Conservation (phyloP, 2,888 invertebrate species). For the Lasioglossum pauxillum region DNA sequence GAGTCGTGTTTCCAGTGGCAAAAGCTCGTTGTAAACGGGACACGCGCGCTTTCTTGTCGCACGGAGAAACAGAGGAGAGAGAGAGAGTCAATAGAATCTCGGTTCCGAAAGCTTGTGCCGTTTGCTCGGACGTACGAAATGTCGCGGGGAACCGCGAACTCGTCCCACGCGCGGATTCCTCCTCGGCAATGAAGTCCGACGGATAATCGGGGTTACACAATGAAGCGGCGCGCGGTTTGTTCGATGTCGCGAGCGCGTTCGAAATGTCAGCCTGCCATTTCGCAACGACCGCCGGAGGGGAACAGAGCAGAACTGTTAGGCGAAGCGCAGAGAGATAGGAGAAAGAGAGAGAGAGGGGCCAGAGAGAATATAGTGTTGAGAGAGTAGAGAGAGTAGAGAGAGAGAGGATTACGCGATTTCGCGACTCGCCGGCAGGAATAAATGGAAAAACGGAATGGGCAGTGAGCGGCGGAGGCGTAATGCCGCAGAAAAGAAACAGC, state of each 20-base stretch:
- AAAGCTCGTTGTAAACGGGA: constrained; percentile 9
- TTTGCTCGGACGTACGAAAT: not conserved
- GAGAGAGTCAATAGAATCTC: not conserved
- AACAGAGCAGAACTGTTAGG: not conserved
- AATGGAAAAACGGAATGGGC: constrained; percentile 37
- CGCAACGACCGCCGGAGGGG: constrained; percentile 25
- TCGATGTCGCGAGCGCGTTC: constrained; percentile 33
- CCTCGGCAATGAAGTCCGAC: not conserved
- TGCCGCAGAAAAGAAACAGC: constrained; percentile 44
- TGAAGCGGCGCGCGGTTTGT: constrained; percentile 7
- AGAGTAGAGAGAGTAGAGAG: not conserved
- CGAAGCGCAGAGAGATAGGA: not conserved
- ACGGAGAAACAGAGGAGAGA: not conserved
- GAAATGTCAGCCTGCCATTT: constrained; percentile 57
- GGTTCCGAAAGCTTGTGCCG: not conserved
- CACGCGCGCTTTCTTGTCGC: not conserved
- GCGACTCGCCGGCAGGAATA: constrained; percentile 30
- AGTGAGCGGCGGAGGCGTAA: constrained; percentile 14
- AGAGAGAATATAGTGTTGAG: not conserved
- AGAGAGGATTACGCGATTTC: constrained; percentile 50
- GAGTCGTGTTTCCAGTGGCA: not conserved
- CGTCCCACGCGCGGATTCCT: constrained; percentile 10
- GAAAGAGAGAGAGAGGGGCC: not conserved
- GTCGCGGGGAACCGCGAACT: not conserved
- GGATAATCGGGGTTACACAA: constrained; percentile 40